phyloP scores from a whole-genome alignment of 64 coral and sea anemone species.

The Cladopsammia gracilis region DNA sequence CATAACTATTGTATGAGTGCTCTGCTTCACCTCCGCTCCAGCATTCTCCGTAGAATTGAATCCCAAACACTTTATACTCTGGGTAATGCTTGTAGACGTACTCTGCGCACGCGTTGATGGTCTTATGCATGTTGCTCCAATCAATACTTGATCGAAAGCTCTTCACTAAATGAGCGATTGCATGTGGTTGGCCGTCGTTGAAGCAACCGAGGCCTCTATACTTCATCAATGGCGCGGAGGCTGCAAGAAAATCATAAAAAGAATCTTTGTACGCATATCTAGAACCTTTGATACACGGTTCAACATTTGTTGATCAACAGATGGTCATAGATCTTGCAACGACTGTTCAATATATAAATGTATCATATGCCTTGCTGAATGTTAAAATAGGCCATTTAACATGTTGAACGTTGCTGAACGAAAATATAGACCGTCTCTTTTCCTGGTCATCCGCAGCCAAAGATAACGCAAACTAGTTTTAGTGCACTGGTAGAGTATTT shows the following conservation, averaged over 20 bases:
- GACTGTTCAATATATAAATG: no score
- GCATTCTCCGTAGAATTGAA: conserved; percentile 69
- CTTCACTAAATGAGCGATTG: background rate
- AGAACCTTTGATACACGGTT: no score
- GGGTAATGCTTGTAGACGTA: conserved; percentile 24
- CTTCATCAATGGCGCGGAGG: background rate
- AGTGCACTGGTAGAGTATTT: no score
- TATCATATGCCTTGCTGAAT: no score
- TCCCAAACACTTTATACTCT: conserved; percentile 16
- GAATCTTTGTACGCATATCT: background rate
- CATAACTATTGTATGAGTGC: conserved; percentile 44
- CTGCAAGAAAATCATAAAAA: background rate
- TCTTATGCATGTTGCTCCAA: conserved; percentile 49
- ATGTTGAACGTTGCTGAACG: no score
- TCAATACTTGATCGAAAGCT: conserved; percentile 31
- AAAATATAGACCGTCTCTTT: no score
- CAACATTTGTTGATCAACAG: no score
- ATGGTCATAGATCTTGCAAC: no score
- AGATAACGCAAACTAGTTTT: no score
- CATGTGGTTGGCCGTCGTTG: conserved; percentile 29
- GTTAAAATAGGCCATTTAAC: no score
- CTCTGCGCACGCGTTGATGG: conserved; percentile 43
- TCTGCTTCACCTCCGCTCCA: conserved; percentile 42
- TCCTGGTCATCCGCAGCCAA: no score
- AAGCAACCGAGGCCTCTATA: conserved; percentile 49